A percentile compares a stretch with the other conserved stretches of the same genome.
Evolutionary conservation across 1,140 invertebrate genomes (phyloP).

Genomic region (Epicauta chinensis): DNA sequence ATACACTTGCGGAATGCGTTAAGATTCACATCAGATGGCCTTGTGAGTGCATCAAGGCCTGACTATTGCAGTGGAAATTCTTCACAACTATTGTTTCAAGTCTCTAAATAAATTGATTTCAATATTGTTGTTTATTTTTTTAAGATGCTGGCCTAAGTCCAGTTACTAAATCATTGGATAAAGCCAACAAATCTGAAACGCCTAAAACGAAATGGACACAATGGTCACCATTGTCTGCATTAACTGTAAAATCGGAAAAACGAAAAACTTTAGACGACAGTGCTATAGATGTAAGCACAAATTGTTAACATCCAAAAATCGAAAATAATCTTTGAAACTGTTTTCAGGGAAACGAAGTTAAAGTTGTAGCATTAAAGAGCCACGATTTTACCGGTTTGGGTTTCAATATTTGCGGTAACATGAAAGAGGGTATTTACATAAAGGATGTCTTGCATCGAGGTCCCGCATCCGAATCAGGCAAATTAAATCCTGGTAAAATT

Average conservation of each 20-base stretch:
- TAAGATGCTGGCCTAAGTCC: constrained; percentile 32
- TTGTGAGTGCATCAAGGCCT: constrained; percentile 7
- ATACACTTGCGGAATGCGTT: constrained; percentile 6
- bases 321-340: constrained; percentile 4
- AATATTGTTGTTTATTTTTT: no score
- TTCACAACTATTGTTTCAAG: background rate
- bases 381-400: constrained; percentile 86
- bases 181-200: constrained; percentile 18
- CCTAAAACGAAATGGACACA: constrained; percentile 42
- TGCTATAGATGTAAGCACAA: constrained; percentile 53
- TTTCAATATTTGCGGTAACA: constrained; percentile 84
- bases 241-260: constrained; percentile 47
- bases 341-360: constrained; percentile 43
- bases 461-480: constrained; percentile 78
- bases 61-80: constrained; percentile 3
- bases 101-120: background rate
- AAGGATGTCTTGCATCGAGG: constrained; percentile 81
- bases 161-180: constrained; percentile 24
- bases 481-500: constrained; percentile 54
- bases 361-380: constrained; percentile 68
- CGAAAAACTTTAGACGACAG: constrained; percentile 58
- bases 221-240: constrained; percentile 50
- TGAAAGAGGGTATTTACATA: constrained; percentile 82
- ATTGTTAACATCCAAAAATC: constrained; percentile 3
- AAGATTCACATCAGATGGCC: constrained; percentile 4